A percentile compares a stretch with the other conserved stretches of the same genome.
phyloP scores from a whole-genome alignment of 2,888 invertebrate genomes.

The Lumbricus terrestris region DNA sequence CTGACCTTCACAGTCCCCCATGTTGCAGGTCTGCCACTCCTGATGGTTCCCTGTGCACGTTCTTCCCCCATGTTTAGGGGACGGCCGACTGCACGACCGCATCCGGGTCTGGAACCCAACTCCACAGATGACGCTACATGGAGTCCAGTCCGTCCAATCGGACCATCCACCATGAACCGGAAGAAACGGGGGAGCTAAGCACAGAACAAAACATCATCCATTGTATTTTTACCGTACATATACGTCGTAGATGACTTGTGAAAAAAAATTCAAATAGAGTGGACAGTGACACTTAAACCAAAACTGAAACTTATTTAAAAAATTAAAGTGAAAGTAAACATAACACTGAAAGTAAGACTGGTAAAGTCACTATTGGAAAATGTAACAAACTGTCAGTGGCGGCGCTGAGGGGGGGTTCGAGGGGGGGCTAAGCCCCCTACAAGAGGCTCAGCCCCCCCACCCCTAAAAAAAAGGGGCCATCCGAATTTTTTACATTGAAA shows the following conservation, averaged over 20 bases:
- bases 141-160: constrained; percentile 87
- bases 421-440: no score
- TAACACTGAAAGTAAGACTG: background rate
- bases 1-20: constrained; percentile 48
- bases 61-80: constrained; percentile 80
- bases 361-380: no score
- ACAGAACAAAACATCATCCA: background rate
- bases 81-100: constrained; percentile 81
- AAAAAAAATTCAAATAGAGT: no score
- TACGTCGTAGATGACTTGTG: no score
- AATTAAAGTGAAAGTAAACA: background rate
- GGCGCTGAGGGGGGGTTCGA: no score
- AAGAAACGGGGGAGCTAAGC: background rate
- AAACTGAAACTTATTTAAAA: background rate
- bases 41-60: constrained; percentile 73
- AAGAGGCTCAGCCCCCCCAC: no score
- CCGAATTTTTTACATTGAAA: no score
- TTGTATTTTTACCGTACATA: background rate
- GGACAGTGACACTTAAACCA: background rate
- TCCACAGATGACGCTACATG: constrained; percentile 78
- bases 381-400: no score
- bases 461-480: no score
- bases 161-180: constrained; percentile 82
- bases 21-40: constrained; percentile 76
- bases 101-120: constrained; percentile 79